Conservation (phyloP, 2,797 vertebrate genomes). For the Dallia pectoralis region DNA sequence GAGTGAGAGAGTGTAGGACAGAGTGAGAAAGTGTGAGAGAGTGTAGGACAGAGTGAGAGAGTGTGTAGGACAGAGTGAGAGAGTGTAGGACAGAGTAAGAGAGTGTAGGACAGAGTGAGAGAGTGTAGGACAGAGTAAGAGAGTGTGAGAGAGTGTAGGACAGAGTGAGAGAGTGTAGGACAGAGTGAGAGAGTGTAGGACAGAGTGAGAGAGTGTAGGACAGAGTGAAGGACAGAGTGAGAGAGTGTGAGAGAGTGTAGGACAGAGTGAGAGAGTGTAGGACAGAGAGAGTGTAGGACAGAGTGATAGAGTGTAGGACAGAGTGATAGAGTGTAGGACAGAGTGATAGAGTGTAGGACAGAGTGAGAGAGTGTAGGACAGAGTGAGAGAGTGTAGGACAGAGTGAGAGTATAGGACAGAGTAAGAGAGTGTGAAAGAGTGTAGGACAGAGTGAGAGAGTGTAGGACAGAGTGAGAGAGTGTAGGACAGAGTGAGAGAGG, state of each 20-base stretch:
- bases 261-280: background rate
- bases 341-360: background rate
- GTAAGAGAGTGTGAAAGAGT: conserved; percentile 27
- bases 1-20: background rate
- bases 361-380: background rate
- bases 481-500: background rate
- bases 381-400: background rate
- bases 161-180: background rate
- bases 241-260: no score
- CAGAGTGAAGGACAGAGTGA: no score
- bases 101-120: no score
- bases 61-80: background rate
- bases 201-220: background rate
- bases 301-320: background rate
- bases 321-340: background rate
- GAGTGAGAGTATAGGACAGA: no score
- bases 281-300: background rate
- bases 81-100: no score
- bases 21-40: background rate
- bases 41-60: background rate
- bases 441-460: background rate
- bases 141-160: background rate
- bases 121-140: no score
- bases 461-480: background rate
- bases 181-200: background rate